phyloP scores from a whole-genome alignment of 2,797 vertebrate species.

The Danio choprae region DNA sequence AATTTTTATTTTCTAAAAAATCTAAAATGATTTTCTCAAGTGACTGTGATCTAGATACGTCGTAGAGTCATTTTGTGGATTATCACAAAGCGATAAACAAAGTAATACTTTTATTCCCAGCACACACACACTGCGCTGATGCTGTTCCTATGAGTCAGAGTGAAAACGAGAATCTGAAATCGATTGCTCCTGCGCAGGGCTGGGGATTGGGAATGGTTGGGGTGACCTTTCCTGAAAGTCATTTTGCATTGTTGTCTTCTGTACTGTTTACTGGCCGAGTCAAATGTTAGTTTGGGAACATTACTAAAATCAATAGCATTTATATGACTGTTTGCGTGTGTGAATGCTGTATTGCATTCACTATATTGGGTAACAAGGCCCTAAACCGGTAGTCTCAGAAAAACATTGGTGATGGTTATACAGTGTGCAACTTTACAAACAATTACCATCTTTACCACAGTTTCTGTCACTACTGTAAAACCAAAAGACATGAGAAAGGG shows the following conservation, averaged over 20 bases:
- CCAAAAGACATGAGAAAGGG: neutral
- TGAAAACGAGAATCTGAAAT: slow-evolving; percentile 59
- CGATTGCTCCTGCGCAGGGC: slow-evolving; percentile 39
- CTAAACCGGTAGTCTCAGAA: neutral
- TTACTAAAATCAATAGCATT: slow-evolving; percentile 42
- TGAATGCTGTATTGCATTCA: neutral
- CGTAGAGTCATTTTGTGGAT: neutral
- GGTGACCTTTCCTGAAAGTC: slow-evolving; percentile 61
- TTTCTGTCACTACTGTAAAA: neutral
- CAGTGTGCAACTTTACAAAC: neutral
- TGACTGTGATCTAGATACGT: no score
- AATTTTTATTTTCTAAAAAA: no score
- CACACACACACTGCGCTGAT: slow-evolving; percentile 7
- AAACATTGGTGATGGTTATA: neutral
- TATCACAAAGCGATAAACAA: neutral
- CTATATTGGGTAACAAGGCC: neutral
- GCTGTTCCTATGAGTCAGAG: slow-evolving; percentile 44
- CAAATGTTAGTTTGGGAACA: slow-evolving; percentile 38
- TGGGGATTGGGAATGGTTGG: slow-evolving; percentile 25
- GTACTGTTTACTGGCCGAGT: slow-evolving; percentile 32
- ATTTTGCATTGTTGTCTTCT: slow-evolving; percentile 50
- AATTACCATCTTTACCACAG: neutral
- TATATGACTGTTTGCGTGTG: slow-evolving; percentile 2
- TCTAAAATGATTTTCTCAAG: no score
- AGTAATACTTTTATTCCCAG: neutral